phyloP scores from a whole-genome alignment of 2,113 vertebrate species.

The Plectropomus leopardus region DNA sequence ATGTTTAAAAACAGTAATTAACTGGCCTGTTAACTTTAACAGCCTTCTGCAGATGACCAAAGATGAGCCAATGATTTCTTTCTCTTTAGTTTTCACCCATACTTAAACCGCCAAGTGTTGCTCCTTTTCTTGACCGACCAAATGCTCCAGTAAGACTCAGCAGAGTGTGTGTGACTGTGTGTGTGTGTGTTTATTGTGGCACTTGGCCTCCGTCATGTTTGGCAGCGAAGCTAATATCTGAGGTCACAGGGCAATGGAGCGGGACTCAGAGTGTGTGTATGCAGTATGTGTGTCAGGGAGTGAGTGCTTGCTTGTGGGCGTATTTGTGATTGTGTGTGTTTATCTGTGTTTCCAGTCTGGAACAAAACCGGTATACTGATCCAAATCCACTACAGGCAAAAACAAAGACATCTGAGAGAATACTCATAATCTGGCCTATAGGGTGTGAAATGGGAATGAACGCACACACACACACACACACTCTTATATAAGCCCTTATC shows the following conservation, averaged over 20 bases:
- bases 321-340: conserved; percentile 46
- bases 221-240: conserved; percentile 56
- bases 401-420: conserved; percentile 64
- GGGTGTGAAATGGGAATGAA: conserved; percentile 38
- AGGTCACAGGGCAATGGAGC: conserved; percentile 54
- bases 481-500: conserved; percentile 52
- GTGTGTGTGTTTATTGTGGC: conserved; percentile 48
- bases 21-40: not conserved
- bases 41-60: not conserved
- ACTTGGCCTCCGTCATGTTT: conserved; percentile 53
- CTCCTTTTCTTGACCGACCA: not conserved
- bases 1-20: not conserved
- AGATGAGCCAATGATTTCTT: conserved; percentile 12
- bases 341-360: conserved; percentile 60
- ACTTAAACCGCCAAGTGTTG: not conserved
- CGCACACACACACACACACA: conserved; percentile 31
- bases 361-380: conserved; percentile 56
- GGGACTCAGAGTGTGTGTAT: not conserved
- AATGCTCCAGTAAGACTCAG: not conserved
- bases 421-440: conserved; percentile 59
- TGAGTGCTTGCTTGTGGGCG: conserved; percentile 14
- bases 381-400: conserved; percentile 64
- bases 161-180: conserved; percentile 12
- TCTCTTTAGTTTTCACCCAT: not conserved
- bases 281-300: conserved; percentile 9